phyloP scores from a whole-genome alignment of 1,140 invertebrate species.

The Sitodiplosis mosellana region DNA sequence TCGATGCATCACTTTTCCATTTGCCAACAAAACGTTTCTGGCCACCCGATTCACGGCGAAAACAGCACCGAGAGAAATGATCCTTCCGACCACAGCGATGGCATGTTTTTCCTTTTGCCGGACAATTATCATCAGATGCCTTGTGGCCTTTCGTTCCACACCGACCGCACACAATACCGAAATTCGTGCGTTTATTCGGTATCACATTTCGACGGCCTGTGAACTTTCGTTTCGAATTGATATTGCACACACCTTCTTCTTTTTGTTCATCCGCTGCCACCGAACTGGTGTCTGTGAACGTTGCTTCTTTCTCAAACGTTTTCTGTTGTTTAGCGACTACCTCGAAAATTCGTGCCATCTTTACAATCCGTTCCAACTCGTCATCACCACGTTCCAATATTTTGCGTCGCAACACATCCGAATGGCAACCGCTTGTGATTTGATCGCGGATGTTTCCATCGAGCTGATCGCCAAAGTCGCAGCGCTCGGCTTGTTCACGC shows the following conservation, averaged over 20 bases:
- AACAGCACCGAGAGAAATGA: too few species aligned
- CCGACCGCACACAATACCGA: not conserved
- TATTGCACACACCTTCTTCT: not conserved
- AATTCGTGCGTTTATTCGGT: not conserved
- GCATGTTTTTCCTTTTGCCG: too few species aligned
- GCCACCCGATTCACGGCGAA: too few species aligned
- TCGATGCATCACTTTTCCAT: too few species aligned
- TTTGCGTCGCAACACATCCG: not conserved
- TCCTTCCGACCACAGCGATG: too few species aligned
- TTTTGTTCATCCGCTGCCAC: not conserved
- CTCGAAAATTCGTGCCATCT: not conserved
- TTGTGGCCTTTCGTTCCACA: constrained; percentile 1
- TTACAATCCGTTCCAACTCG: too few species aligned
- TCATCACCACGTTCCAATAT: constrained; percentile 1
- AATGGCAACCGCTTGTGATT: not conserved
- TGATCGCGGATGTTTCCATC: not conserved
- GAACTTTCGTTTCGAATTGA: too few species aligned
- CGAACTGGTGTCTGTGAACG: too few species aligned
- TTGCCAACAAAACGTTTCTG: too few species aligned
- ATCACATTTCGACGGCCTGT: not conserved
- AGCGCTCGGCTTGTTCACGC: constrained; percentile 1
- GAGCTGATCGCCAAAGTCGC: not conserved
- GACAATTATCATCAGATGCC: too few species aligned
- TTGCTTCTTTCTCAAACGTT: constrained; percentile 1
- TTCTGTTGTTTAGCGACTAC: not conserved